These are phyloP conservation scores for Aurelia aurita complex sp. Pacific DNA, from an alignment of 30 jellyfish, hydroid and myxozoan genomes.

Conservation along the genomic window DNA sequence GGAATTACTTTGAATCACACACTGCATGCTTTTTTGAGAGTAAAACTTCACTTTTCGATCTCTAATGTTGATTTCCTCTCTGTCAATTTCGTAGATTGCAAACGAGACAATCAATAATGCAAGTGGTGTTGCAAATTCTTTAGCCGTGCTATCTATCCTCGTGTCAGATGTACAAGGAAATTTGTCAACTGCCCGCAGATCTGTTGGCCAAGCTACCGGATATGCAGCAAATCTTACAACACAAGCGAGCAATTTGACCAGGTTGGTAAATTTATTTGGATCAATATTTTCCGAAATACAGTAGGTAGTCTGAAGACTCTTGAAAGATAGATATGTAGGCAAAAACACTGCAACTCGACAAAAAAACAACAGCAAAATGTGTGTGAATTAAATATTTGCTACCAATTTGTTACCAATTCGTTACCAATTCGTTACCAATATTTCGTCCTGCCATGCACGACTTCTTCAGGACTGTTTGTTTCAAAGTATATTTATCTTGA, in stretches of 20 bases:
- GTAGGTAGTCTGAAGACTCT: no score
- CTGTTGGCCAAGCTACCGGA: slow-evolving; percentile 17
- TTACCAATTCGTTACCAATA: no score
- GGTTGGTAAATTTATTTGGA: neutral
- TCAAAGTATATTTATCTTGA: no score
- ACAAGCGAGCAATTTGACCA: slow-evolving; percentile 28
- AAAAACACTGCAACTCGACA: no score
- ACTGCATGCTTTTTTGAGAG: neutral
- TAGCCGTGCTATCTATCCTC: slow-evolving; percentile 9
- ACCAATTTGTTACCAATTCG: no score
- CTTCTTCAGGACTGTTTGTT: no score
- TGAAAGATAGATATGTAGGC: no score
- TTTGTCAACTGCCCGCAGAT: slow-evolving; percentile 18
- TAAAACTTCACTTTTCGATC: neutral
- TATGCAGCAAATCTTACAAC: slow-evolving; percentile 39
- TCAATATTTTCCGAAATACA: no score
- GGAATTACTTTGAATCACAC: neutral
- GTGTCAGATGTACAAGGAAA: slow-evolving; percentile 36
- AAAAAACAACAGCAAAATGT: no score
- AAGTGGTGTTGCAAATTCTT: slow-evolving; percentile 25
- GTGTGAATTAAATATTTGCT: no score
- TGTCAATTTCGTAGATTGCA: slow-evolving; percentile 10
- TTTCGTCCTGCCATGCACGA: no score
- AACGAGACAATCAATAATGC: slow-evolving; percentile 56
- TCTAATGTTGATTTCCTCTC: neutral